Base-by-base conservation (phyloP, 92 coral and sea anemone species). In the Parazoanthus atlanticus region DNA sequence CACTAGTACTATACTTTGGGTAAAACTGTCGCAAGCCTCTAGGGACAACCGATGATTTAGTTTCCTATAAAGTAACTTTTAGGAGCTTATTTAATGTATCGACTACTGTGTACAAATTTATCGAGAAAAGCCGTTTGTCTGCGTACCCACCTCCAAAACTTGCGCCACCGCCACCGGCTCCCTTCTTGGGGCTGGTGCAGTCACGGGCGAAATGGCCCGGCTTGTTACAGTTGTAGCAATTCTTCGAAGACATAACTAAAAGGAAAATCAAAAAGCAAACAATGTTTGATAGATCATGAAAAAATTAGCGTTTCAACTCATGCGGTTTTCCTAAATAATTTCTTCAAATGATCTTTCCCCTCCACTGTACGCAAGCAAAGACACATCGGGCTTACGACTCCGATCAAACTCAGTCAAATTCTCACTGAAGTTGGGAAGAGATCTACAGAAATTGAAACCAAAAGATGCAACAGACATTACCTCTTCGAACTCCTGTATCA, bases 401-500 rank as follows among this genome's bases (percentile, higher is more conserved):
- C 43, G 28, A 54, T 36, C 19, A 29, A 52, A 19, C 49, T 9
- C 32, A 8, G 40, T 31, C 84, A 31, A 54, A 56, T 80, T 23
- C 47, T 56, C 43, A 25, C 29, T 47, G 36, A 11, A 23, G 17
- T 15, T 23, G 56, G 83, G n/a, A 11, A 28, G 25, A 29, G 31
- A 16, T 38, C 16, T 49, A 12, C 1, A 5, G 17, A 29, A 54
- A 56, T n/a, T 8, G 25, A 29, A n/a, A 43, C n/a, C 1, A 69
- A 84, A 84, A 40, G 1, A 21, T 70, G 15, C 64, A 15, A 0
- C 0, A 41, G n/a, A 49, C 87, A 67, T 43, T 84, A 84, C 87
- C 77, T 84, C 87, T 84, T 84, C 87, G 87, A 84, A 40, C 65
- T 84, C 78, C 70, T 72, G 87, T 84, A 84, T 84, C 87, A 84